Evolutionary conservation across 2,113 vertebrate genomes (phyloP).

Genomic region (Prolemur simus): DNA sequence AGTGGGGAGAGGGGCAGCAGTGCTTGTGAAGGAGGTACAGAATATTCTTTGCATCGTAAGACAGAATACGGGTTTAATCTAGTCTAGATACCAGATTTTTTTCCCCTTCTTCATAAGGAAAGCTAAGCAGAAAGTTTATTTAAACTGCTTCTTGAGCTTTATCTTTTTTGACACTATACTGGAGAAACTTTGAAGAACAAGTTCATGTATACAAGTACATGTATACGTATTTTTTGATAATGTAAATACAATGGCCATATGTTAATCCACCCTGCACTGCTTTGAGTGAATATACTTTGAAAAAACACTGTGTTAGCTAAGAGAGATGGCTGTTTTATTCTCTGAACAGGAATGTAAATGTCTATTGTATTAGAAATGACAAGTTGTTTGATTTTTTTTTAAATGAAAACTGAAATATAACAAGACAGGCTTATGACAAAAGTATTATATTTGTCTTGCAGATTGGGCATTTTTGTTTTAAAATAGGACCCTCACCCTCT

Average conservation of each 20-base stretch:
- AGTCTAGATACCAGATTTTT: background rate
- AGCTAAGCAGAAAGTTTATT: constrained; percentile 19
- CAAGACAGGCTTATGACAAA: constrained; percentile 26
- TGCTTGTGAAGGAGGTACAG: background rate
- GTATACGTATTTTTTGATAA: constrained; percentile 58
- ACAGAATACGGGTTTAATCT: background rate
- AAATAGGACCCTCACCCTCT: background rate
- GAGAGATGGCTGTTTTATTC: background rate
- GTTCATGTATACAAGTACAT: constrained; percentile 56
- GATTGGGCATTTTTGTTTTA: background rate
- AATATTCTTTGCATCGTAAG: background rate
- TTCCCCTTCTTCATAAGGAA: background rate
- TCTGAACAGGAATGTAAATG: constrained; percentile 54
- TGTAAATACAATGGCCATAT: constrained; percentile 78
- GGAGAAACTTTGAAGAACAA: constrained; percentile 62
- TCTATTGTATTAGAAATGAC: constrained; percentile 49
- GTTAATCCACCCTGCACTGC: constrained; percentile 67
- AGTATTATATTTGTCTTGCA: background rate
- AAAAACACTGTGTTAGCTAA: constrained; percentile 38
- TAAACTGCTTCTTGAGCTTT: constrained; percentile 57
- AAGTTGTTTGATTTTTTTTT: background rate
- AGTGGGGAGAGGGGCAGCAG: background rate
- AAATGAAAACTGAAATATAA: background rate
- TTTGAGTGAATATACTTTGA: constrained; percentile 44
- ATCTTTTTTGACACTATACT: constrained; percentile 21